These are phyloP conservation scores for Copsychus sechellarum DNA, from an alignment of 2,113 vertebrate genomes.

Conservation along the genomic window DNA sequence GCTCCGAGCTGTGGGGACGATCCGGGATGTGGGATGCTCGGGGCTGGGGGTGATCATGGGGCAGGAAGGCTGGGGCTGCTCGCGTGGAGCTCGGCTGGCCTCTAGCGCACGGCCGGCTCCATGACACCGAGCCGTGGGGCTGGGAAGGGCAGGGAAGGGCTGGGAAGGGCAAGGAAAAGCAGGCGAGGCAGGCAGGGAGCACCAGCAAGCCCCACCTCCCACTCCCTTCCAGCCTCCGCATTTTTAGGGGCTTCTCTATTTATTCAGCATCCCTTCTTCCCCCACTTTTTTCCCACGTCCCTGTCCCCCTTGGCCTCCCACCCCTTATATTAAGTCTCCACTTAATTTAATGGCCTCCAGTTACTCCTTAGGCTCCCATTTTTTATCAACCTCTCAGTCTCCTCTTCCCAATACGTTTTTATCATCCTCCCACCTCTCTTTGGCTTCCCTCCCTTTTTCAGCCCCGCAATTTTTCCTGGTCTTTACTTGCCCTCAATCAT, in stretches of 20 bases:
- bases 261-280: neutral
- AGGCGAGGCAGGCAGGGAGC: neutral
- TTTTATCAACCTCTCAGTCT: neutral
- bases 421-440: neutral
- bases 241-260: rapidly evolving
- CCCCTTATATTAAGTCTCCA: rapidly evolving
- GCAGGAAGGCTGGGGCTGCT: neutral
- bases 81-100: constrained; percentile 46
- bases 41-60: neutral
- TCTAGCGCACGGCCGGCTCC: constrained; percentile 22
- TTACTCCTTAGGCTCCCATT: neutral
- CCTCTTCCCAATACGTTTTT: neutral
- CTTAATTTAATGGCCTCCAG: no score
- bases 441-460: neutral
- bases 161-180: neutral
- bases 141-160: no score
- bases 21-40: neutral
- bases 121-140: neutral
- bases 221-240: neutral
- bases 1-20: neutral
- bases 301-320: no score
- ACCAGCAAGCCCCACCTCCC: neutral
- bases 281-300: neutral
- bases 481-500: neutral
- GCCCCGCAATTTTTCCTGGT: rapidly evolving